Evolutionary conservation across 2,888 invertebrate species (phyloP), one percentile per base, ranked within the genome.

Genomic region (Pandemis heparana): DNA sequence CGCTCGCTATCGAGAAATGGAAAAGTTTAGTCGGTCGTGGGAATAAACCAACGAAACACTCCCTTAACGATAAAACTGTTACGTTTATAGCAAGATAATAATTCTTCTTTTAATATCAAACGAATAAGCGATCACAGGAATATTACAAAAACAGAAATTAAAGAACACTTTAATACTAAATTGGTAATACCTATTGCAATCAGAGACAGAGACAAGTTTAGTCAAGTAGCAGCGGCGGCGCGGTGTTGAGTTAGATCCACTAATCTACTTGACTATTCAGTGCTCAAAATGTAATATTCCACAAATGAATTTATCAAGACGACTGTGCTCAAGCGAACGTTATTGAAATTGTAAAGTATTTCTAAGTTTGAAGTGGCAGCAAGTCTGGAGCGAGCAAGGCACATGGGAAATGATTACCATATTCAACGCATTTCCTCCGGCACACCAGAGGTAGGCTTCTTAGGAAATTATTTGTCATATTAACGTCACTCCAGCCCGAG

Each of bases 391-490:
- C 82, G 77, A 83, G 84, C 81, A 84, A 84, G 85, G 83, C 91
- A 86, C 90, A 84, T 83, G 91, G 90, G 91, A 87, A 89, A 87
- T 87, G 86, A 92, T 92, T 92, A 90, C 86, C 92, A 92, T 92
- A 92, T 92, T 91, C 91, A 88, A 87, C 89, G 89, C 89, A 89
- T 90, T 89, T 87, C 87, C 87, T 81, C 23, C 78, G 77, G 75
- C 81, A 79, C 81, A 82, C 79, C 82, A 81, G 82, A 85, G 83
- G 88, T 90, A 89, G 91, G 90, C 92, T 89, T 85, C 84, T 82
- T 82, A 87, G 89, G 89, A 90, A 92, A 92, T 92, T 90, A 92
- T 92, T 92, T 92, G 92, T 92, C 92, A 92, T 91, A 92, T 92
- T 92, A 92, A 92, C 89, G 92, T 93, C 92, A 92, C 88, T 91